These are phyloP conservation scores for Setophaga kirtlandii DNA, from an alignment of 2,113 vertebrate species.

Conservation along the genomic window DNA sequence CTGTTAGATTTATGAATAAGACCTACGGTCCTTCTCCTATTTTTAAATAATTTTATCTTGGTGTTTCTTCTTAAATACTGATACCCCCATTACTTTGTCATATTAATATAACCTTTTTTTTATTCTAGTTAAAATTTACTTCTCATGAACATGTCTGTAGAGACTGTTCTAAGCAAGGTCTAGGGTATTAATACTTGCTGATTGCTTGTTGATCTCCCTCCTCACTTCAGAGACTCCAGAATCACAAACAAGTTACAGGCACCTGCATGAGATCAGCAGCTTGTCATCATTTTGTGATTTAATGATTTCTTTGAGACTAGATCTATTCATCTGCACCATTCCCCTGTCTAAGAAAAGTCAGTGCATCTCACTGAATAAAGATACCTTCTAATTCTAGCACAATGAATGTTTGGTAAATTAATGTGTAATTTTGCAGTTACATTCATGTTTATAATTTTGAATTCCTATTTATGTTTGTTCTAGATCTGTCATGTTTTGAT, in stretches of 20 bases:
- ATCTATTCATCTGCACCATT: background rate
- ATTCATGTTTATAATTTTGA: background rate
- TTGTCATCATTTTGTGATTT: background rate
- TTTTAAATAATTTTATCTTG: background rate
- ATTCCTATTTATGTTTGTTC: background rate
- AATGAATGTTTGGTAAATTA: background rate
- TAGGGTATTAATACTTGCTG: background rate
- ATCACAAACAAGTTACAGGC: background rate
- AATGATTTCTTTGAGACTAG: background rate
- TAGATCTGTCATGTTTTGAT: background rate
- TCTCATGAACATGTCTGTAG: background rate
- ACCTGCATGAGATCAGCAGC: background rate
- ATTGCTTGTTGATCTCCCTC: background rate
- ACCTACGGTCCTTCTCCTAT: background rate
- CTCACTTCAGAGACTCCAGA: background rate
- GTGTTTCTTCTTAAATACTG: background rate
- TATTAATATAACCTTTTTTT: background rate
- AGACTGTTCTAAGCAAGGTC: background rate
- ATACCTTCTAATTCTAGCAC: background rate
- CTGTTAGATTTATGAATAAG: background rate
- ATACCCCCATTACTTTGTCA: background rate
- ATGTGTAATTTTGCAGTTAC: background rate
- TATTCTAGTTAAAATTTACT: background rate
- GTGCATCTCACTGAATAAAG: background rate
- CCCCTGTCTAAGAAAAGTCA: background rate